Evolutionary conservation across 2,113 vertebrate species (phyloP).

Genomic region (Sorex araneus): DNA sequence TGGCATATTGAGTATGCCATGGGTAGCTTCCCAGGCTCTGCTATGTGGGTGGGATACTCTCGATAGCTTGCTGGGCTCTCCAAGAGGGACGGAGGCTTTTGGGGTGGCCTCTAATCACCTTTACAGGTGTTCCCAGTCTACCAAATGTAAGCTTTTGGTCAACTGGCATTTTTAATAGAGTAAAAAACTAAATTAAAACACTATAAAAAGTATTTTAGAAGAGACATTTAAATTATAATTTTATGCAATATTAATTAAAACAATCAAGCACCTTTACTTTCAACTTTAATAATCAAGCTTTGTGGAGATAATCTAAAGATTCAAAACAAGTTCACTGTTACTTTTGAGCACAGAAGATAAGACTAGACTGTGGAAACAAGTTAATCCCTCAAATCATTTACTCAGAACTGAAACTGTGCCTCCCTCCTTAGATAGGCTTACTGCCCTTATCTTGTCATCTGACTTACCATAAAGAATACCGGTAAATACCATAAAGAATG

Average conservation of each 20-base stretch:
- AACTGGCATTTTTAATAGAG: too few species aligned
- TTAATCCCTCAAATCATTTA: background rate
- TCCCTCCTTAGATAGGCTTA: background rate
- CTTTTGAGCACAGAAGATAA: background rate
- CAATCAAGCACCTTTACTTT: background rate
- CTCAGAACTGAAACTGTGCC: background rate
- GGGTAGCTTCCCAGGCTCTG: too few species aligned
- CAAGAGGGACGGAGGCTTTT: too few species aligned
- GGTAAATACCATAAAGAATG: background rate
- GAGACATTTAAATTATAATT: background rate
- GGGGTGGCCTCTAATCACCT: too few species aligned
- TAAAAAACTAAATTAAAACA: background rate
- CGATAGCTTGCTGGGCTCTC: too few species aligned
- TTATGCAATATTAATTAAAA: background rate
- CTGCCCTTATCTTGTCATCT: background rate
- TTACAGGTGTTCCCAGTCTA: too few species aligned
- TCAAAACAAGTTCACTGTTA: background rate
- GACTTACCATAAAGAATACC: background rate
- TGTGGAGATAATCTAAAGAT: background rate
- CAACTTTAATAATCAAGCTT: background rate
- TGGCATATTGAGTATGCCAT: too few species aligned
- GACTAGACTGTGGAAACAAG: background rate
- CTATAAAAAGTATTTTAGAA: background rate
- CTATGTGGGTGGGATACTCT: too few species aligned
- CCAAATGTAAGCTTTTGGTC: too few species aligned